Conservation (phyloP, 2,113 vertebrate genomes). For the Oncorhynchus tshawytscha region DNA sequence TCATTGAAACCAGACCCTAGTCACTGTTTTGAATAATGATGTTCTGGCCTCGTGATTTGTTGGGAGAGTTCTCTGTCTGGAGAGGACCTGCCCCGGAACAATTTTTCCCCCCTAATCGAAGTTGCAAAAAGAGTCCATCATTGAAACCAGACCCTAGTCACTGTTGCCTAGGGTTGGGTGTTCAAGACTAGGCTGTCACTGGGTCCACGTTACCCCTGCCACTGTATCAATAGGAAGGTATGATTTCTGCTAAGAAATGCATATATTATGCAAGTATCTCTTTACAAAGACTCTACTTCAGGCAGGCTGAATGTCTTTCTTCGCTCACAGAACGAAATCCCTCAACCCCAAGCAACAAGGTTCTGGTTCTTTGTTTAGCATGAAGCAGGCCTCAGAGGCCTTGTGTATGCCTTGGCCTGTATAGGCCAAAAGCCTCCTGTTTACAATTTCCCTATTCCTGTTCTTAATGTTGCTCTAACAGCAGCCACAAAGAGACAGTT, state of each 20-base stretch:
- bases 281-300: constrained; percentile 85
- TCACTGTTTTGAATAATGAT: constrained; percentile 19
- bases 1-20: too few species aligned
- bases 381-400: constrained; percentile 90
- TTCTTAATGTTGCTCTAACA: constrained; percentile 93
- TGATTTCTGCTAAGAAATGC: constrained; percentile 77
- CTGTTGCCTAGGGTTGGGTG: constrained; percentile 60
- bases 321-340: constrained; percentile 77
- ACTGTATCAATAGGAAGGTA: constrained; percentile 77
- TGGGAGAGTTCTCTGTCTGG: too few species aligned
- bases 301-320: constrained; percentile 22
- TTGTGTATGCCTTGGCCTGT: constrained; percentile 86
- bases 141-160: too few species aligned
- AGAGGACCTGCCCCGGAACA: too few species aligned
- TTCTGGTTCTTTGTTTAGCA: constrained; percentile 94
- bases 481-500: constrained; percentile 95
- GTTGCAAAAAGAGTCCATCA: too few species aligned
- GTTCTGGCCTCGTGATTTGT: too few species aligned
- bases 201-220: constrained; percentile 69
- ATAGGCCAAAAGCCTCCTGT: constrained; percentile 96
- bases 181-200: constrained; percentile 21
- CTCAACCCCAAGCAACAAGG: constrained; percentile 89
- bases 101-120: too few species aligned
- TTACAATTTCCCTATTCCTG: constrained; percentile 98
- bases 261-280: constrained; percentile 84